Percentiles rank a stretch among this genome's conserved stretches.
Evolutionary conservation across 1,140 invertebrate species (phyloP).

Genomic region (Drosophila melanica): DNA sequence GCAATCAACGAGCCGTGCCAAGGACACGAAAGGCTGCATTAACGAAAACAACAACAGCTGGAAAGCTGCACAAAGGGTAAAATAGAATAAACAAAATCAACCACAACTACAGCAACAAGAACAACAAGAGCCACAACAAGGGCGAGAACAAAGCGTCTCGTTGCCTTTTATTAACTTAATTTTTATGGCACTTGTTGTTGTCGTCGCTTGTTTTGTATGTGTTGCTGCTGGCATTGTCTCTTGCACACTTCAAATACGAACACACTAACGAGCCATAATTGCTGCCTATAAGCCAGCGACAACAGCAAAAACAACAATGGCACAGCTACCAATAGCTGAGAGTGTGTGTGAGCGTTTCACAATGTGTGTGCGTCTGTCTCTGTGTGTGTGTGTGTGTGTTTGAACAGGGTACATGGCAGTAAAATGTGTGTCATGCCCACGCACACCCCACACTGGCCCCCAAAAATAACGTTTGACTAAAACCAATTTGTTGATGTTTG

Average conservation of each 20-base stretch:
- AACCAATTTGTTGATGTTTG: slow-evolving; percentile 65
- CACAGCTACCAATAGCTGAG: slow-evolving; percentile 46
- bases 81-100: slow-evolving; percentile 68
- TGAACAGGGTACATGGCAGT: not conserved
- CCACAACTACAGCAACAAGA: slow-evolving; percentile 38
- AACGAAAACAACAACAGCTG: slow-evolving; percentile 56
- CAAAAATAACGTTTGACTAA: slow-evolving; percentile 10
- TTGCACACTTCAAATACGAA: slow-evolving; percentile 76
- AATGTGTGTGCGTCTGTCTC: slow-evolving; percentile 14
- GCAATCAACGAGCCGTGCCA: slow-evolving; percentile 74
- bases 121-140: slow-evolving; percentile 25
- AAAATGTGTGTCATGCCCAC: slow-evolving; percentile 20
- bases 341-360: slow-evolving; percentile 19
- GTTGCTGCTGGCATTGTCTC: slow-evolving; percentile 61
- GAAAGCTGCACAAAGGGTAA: slow-evolving; percentile 56
- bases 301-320: slow-evolving; percentile 48
- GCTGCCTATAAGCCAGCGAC: slow-evolving; percentile 70
- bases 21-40: slow-evolving; percentile 72
- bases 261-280: slow-evolving; percentile 82
- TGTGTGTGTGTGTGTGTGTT: slow-evolving; percentile 25
- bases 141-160: slow-evolving; percentile 69
- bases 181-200: slow-evolving; percentile 81
- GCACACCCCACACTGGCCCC: not conserved
- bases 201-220: slow-evolving; percentile 30
- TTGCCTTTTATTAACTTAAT: slow-evolving; percentile 83